phyloP scores from a whole-genome alignment of 2,113 vertebrate genomes.

The Lipophrys pholis region DNA sequence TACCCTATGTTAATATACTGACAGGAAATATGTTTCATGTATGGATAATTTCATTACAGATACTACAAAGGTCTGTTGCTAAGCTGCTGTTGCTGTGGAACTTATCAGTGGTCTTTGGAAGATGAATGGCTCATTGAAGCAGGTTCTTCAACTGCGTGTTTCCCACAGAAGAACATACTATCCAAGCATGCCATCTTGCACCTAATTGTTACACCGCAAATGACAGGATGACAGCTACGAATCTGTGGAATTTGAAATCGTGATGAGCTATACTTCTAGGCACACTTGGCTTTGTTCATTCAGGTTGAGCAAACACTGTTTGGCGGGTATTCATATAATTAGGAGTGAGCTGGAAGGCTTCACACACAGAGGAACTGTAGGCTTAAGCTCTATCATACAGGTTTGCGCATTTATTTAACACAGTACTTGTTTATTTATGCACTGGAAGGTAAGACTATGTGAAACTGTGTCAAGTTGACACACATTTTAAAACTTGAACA shows the following conservation, averaged over 20 bases:
- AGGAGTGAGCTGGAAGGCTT: neutral
- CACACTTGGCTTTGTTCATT: neutral
- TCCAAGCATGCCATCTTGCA: neutral
- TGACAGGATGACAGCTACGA: neutral
- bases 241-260: constrained; percentile 1
- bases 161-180: constrained; percentile 6
- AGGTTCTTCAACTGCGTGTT: neutral
- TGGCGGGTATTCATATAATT: neutral
- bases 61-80: neutral
- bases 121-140: neutral
- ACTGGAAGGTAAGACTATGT: neutral
- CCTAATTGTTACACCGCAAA: neutral
- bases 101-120: neutral
- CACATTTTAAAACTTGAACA: neutral
- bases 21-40: too few species aligned
- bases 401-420: neutral
- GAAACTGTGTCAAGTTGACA: neutral
- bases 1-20: too few species aligned
- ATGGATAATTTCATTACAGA: neutral
- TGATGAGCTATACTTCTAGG: neutral
- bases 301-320: neutral
- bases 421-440: neutral
- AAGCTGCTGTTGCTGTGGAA: neutral
- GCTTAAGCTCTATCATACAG: neutral
- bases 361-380: neutral